A percentile compares a stretch with the other conserved stretches of the same genome.
phyloP scores from a whole-genome alignment of 1,140 invertebrate genomes.

The Pteromalus puparum region DNA sequence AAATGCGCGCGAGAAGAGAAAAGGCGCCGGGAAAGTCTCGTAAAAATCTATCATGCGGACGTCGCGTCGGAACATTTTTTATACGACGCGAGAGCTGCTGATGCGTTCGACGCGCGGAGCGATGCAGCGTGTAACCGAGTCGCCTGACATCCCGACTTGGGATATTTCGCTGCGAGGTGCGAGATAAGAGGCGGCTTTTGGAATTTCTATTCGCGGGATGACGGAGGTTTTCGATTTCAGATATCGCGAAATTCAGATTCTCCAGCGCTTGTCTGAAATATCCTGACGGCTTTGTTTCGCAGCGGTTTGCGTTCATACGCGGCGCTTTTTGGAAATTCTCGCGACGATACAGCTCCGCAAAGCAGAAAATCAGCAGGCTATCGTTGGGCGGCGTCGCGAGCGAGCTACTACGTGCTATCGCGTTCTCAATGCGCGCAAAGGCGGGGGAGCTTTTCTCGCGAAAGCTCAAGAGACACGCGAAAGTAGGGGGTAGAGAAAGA shows the following conservation, averaged over 20 bases:
- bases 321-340: background rate
- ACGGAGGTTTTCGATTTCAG: background rate
- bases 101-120: background rate
- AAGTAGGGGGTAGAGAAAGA: background rate
- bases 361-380: constrained; percentile 43
- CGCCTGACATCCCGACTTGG: background rate
- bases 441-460: background rate
- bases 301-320: no score
- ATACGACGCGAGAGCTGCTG: background rate
- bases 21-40: constrained; percentile 19
- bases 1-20: constrained; percentile 3
- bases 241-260: background rate
- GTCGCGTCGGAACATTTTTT: background rate
- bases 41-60: constrained; percentile 47
- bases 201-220: background rate
- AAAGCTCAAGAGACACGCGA: background rate
- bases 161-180: background rate
- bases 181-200: background rate
- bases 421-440: constrained; percentile 4
- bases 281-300: no score
- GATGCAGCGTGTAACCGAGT: background rate
- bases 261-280: no score
- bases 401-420: background rate
- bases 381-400: constrained; percentile 17
- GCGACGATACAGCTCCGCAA: background rate